Evolutionary conservation across 35 echinoderm and acorn worm genomes (phyloP).

Genomic region (Heliocidaris erythrogramma): DNA sequence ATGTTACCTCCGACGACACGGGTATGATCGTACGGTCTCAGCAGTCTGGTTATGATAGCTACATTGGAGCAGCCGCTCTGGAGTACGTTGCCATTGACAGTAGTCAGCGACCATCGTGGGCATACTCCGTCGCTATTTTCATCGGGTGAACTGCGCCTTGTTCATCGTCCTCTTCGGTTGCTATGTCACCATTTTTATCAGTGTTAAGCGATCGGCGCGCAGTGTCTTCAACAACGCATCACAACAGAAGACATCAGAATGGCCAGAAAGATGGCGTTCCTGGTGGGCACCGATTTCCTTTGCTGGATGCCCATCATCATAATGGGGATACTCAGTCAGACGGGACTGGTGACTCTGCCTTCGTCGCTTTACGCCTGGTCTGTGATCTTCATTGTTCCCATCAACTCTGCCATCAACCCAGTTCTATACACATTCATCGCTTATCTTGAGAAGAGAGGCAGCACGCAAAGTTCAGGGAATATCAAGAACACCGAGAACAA

Average conservation of each 20-base stretch:
- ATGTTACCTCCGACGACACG: constrained; percentile 46
- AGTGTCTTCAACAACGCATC: constrained; percentile 27
- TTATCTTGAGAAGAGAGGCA: background rate
- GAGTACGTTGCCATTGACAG: constrained; percentile 41
- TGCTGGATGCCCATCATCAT: constrained; percentile 93
- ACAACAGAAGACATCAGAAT: constrained; percentile 64
- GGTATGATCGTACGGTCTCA: background rate
- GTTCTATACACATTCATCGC: constrained; percentile 66
- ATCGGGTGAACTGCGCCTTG: constrained; percentile 61
- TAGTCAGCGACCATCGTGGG: constrained; percentile 56
- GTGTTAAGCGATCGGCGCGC: constrained; percentile 53
- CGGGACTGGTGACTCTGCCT: constrained; percentile 45
- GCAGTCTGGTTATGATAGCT: background rate
- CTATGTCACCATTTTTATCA: constrained; percentile 71
- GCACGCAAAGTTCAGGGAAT: too few relatives aligned
- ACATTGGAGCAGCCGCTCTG: too few relatives aligned
- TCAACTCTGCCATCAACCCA: constrained; percentile 84
- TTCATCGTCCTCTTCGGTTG: constrained; percentile 59
- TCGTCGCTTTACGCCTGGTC: constrained; percentile 66
- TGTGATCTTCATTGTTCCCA: constrained; percentile 75
- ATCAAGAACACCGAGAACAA: too few relatives aligned
- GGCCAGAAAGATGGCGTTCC: constrained; percentile 79
- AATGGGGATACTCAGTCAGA: constrained; percentile 74
- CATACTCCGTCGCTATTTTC: constrained; percentile 76
- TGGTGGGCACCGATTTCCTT: constrained; percentile 76